phyloP scores from a whole-genome alignment of 2,113 vertebrate genomes.

The Tupaia chinensis region DNA sequence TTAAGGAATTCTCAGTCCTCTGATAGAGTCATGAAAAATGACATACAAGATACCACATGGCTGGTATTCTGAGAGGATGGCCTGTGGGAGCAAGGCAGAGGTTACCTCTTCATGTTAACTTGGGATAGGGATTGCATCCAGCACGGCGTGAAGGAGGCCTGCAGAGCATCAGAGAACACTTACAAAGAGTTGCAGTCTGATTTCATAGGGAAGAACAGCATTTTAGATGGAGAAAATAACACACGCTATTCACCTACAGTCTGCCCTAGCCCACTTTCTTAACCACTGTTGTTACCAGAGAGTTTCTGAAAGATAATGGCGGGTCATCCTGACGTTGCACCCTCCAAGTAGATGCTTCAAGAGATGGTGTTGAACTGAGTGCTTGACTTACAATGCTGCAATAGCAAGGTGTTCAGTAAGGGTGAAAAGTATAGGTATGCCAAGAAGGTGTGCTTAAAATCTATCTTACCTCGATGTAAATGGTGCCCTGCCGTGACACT shows the following conservation, averaged over 20 bases:
- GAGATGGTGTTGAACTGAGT: neutral
- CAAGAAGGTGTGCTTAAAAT: neutral
- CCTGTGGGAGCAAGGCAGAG: no score
- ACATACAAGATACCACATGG: neutral
- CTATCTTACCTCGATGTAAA: accelerated
- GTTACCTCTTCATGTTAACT: neutral
- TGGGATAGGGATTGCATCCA: neutral
- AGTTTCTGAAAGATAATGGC: neutral
- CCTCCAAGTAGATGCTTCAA: neutral
- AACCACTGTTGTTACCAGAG: neutral
- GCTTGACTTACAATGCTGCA: neutral
- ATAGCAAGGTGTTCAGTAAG: neutral
- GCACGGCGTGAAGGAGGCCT: neutral
- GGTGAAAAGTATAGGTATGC: neutral
- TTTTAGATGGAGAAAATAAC: neutral
- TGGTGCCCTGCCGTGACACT: neutral
- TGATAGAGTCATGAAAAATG: neutral
- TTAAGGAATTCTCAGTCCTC: neutral
- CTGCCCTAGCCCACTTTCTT: neutral
- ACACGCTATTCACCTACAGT: neutral
- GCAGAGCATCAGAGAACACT: neutral
- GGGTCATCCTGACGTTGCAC: neutral
- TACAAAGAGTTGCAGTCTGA: neutral
- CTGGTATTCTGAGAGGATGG: neutral
- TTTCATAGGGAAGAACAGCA: neutral